Conservation (phyloP, 2,797 vertebrate genomes). For the Octomys mimax region DNA sequence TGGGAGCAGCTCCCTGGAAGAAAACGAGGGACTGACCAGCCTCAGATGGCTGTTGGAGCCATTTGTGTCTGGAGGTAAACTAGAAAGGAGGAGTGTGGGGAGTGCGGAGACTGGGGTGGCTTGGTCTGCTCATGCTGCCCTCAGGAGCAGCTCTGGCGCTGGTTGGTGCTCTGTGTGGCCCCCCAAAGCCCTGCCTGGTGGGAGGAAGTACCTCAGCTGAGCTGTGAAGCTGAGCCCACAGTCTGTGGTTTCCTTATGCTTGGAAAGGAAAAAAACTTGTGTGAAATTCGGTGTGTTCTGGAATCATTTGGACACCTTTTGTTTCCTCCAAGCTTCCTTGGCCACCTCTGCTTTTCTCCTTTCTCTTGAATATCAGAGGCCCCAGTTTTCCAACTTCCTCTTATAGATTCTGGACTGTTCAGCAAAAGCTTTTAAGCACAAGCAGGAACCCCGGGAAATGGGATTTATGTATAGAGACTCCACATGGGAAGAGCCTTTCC, state of each 20-base stretch:
- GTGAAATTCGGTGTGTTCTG: background rate
- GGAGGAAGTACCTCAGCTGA: constrained; percentile 53
- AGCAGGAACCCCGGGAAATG: constrained; percentile 37
- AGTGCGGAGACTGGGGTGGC: constrained; percentile 56
- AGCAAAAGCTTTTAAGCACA: constrained; percentile 30
- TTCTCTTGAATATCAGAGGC: background rate
- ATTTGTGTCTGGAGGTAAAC: constrained; percentile 49
- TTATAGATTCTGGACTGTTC: background rate
- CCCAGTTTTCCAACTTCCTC: background rate
- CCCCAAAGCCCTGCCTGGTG: constrained; percentile 30
- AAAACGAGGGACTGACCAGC: background rate
- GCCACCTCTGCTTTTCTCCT: background rate
- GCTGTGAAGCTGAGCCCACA: background rate
- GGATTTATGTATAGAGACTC: background rate
- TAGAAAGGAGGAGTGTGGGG: constrained; percentile 44
- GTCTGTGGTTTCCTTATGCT: constrained; percentile 74
- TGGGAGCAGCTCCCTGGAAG: background rate
- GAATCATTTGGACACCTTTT: background rate
- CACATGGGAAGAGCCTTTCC: background rate
- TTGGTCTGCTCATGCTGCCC: constrained; percentile 76
- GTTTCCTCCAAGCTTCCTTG: background rate
- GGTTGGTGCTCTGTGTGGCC: constrained; percentile 55
- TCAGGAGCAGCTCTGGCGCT: constrained; percentile 42
- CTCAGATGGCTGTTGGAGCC: background rate
- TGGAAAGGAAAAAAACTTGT: background rate